Percentiles rank a stretch among this genome's conserved stretches.
Conservation (phyloP, 2,888 invertebrate genomes). For the Trissolcus japonicus region DNA sequence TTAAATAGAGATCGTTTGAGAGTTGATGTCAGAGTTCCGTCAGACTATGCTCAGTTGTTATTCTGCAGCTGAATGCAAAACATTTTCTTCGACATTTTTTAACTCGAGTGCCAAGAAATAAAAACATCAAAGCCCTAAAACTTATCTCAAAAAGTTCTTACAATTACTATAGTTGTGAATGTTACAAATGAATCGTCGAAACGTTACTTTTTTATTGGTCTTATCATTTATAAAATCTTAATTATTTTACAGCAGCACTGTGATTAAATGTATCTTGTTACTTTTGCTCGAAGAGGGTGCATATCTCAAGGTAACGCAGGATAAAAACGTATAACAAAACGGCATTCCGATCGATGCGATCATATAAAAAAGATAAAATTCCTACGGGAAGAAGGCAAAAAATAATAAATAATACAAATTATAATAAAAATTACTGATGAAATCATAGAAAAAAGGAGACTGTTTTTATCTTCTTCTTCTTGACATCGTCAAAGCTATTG, state of each 20-base stretch:
- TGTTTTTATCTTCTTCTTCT: conserved; percentile 11
- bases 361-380: conserved; percentile 19
- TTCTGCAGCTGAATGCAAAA: conserved; percentile 16
- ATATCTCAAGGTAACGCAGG: conserved; percentile 25
- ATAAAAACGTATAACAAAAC: conserved; percentile 32
- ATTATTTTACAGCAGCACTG: conserved; percentile 42
- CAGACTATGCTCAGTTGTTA: conserved; percentile 27
- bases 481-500: conserved; percentile 30
- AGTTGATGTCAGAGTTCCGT: conserved; percentile 23
- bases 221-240: conserved; percentile 20
- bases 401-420: conserved; percentile 46
- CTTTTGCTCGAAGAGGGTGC: conserved; percentile 29
- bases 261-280: conserved; percentile 32
- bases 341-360: conserved; percentile 42
- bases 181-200: conserved; percentile 19
- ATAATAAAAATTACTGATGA: conserved; percentile 22
- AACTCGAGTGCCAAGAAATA: not conserved
- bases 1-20: conserved; percentile 36
- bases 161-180: not conserved
- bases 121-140: conserved; percentile 6
- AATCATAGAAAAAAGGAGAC: conserved; percentile 20
- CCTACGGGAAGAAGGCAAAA: conserved; percentile 19
- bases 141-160: conserved; percentile 4
- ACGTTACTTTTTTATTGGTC: conserved; percentile 13
- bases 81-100: not conserved